Conservation (phyloP, 1,140 invertebrate species). For the Lucilia sericata region DNA sequence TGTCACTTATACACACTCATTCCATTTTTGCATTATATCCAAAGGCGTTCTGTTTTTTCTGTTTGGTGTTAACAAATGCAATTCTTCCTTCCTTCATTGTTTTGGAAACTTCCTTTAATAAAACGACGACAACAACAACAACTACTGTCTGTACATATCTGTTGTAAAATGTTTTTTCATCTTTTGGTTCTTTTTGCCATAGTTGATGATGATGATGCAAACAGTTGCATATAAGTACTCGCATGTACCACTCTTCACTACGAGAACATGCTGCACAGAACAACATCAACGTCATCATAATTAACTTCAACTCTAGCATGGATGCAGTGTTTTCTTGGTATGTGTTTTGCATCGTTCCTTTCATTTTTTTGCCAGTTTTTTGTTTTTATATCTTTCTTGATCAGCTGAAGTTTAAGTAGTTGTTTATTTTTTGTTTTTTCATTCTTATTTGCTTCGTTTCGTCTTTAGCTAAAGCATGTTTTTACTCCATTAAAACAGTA, state of each 20-base stretch:
- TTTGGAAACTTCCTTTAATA: slow-evolving; percentile 39
- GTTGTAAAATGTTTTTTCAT: neutral
- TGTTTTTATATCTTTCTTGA: slow-evolving; percentile 18
- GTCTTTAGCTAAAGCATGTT: slow-evolving; percentile 1
- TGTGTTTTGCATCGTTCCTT: neutral
- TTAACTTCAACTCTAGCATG: slow-evolving; percentile 28
- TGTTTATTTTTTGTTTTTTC: neutral
- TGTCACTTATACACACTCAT: neutral
- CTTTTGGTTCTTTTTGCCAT: neutral
- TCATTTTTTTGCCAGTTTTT: neutral
- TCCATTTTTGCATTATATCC: neutral
- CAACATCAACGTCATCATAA: slow-evolving; percentile 33
- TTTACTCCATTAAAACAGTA: slow-evolving; percentile 19
- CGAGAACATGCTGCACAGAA: neutral
- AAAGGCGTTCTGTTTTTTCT: neutral
- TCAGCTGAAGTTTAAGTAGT: slow-evolving; percentile 31
- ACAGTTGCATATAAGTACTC: neutral
- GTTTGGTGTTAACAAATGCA: slow-evolving; percentile 25
- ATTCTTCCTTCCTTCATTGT: slow-evolving; percentile 38
- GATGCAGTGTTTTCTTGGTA: neutral
- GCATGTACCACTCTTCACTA: neutral
- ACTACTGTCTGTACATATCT: neutral
- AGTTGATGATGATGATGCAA: too few relatives aligned
- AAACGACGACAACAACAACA: slow-evolving; percentile 11
- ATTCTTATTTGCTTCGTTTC: neutral